Base-by-base conservation (phyloP, 2,888 invertebrate species). In the Aleiodes alternator region DNA sequence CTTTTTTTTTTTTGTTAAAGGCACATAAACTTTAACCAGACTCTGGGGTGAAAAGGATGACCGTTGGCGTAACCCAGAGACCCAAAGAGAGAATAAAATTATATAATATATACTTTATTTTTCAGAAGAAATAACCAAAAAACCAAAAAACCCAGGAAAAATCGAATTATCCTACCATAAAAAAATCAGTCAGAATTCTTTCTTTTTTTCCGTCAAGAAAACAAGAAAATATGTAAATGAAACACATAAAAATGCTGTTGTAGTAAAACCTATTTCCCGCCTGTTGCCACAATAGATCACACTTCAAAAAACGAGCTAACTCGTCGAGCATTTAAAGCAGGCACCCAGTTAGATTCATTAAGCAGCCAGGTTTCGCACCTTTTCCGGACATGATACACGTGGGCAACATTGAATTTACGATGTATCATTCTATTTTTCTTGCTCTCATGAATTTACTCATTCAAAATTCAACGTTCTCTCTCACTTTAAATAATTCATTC, bases 301-400 rank as follows among this genome's bases (percentile, higher is more conserved):
- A 48, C 50, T 29, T 5, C 48, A n/a, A 9, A 34, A 34, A 64
- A 48, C 72, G 23, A 11, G 38, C 69, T 31, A 64, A 43, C 69
- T 69, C 64, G 79, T 56, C 76, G 71, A 79, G 85, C 82, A 84
- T 84, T 76, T 80, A 80, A 85, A 84, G 72, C 80, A 84, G 84
- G 55, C 34, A 43, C 1, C 61, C 61, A 56, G 76, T 75, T 38
- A 43, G 56, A 79, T 82, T 84, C 83, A 84, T 85, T 85, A 84
- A 78, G 61, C 80, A 80, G 80, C 81, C 72, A 75, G 82, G 80
- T 83, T 64, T 84, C 80, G 83, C 84, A 83, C 83, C 84, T 84
- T 76, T 76, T 78, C 76, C 64, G 64, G 64, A 16, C 64, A 34
- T 14, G n/a, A 43, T 61, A 64, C 69, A 50, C 68, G 74, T 72